Percentiles rank a stretch among this genome's conserved stretches.
Evolutionary conservation across 2,797 vertebrate species (phyloP).

Genomic region (Bradypus variegatus): DNA sequence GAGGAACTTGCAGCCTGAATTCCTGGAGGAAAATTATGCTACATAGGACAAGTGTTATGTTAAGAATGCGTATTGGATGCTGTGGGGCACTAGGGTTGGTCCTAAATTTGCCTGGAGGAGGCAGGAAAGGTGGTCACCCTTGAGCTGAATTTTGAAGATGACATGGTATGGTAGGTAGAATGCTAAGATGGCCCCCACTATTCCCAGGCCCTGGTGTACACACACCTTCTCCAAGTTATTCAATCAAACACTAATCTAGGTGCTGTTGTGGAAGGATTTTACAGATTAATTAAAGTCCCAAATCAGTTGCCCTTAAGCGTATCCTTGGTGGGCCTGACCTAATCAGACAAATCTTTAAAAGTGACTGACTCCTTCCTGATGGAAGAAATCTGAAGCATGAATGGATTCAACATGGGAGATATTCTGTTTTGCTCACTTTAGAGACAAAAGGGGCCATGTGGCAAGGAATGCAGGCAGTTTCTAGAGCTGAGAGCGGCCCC

Average conservation of each 20-base stretch:
- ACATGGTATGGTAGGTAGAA: background rate
- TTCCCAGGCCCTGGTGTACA: background rate
- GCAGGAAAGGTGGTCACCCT: background rate
- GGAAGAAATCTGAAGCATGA: background rate
- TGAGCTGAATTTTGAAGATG: background rate
- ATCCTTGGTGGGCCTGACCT: background rate
- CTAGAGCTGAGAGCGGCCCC: background rate
- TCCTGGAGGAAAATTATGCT: too few relatives aligned
- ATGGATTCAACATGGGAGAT: background rate
- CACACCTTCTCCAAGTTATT: background rate
- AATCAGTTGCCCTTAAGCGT: slow-evolving; percentile 10
- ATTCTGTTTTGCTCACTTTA: background rate
- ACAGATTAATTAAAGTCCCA: background rate
- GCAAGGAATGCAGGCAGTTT: background rate
- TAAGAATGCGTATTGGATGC: too few relatives aligned
- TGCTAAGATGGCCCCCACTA: background rate
- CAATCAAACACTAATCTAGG: background rate
- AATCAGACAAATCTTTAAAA: background rate
- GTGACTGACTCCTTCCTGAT: background rate
- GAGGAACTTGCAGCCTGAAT: background rate
- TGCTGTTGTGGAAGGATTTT: background rate
- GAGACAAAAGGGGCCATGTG: background rate
- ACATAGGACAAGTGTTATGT: background rate
- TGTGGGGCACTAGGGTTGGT: too few relatives aligned
- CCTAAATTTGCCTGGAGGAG: background rate